A percentile compares a stretch with the other conserved stretches of the same genome.
Evolutionary conservation across 2,113 vertebrate species (phyloP).

Genomic region (Brevimyrus niger): DNA sequence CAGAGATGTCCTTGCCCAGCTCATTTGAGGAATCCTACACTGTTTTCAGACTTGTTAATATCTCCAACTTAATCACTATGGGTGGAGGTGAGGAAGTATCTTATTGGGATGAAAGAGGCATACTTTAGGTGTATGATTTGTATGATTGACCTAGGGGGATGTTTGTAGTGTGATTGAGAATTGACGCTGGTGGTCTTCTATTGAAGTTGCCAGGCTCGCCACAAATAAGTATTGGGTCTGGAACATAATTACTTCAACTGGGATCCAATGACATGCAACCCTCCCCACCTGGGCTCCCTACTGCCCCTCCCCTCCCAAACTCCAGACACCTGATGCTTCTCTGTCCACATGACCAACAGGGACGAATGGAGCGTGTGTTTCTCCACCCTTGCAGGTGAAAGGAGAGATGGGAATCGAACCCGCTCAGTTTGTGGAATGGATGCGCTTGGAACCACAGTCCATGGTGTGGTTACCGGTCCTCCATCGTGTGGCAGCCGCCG

Average conservation of each 20-base stretch:
- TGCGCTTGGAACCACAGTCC: constrained; percentile 77
- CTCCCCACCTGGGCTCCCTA: background rate
- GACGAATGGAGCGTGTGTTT: background rate
- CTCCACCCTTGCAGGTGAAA: constrained; percentile 55
- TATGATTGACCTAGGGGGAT: background rate
- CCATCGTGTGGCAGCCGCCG: constrained; percentile 72
- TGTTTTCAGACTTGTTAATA: background rate
- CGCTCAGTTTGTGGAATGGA: constrained; percentile 79
- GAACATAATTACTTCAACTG: background rate
- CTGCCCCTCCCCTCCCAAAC: background rate
- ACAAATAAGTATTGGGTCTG: background rate
- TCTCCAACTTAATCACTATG: background rate
- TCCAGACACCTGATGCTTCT: background rate
- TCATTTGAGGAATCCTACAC: background rate
- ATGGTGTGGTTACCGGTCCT: constrained; percentile 81
- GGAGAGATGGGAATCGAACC: constrained; percentile 70
- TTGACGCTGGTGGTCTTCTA: background rate
- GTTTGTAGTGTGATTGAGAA: background rate
- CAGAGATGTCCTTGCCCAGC: background rate
- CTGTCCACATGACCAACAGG: background rate
- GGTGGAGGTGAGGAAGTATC: background rate
- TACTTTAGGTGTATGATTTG: background rate
- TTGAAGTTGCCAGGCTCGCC: background rate
- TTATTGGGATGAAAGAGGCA: background rate
- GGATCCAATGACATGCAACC: background rate